Conservation (phyloP, 2,888 invertebrate species). For the Ophion obscuratus region DNA sequence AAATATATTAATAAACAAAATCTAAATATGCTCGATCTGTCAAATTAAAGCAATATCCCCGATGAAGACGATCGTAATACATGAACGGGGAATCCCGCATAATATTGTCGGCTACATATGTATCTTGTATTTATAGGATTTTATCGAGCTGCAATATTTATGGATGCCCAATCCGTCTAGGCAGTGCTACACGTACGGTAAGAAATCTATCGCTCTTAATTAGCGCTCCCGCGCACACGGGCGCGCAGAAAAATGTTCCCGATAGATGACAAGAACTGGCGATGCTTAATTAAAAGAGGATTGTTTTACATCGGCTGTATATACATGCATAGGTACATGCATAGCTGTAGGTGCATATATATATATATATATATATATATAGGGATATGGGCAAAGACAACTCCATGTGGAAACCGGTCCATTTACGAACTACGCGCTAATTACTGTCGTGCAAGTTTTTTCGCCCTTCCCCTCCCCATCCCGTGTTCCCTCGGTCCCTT, state of each 20-base stretch:
- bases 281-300: slow-evolving; percentile 66
- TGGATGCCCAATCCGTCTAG: slow-evolving; percentile 32
- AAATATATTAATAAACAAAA: too few species aligned
- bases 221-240: slow-evolving; percentile 54
- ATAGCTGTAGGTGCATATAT: neutral
- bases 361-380: slow-evolving; percentile 5
- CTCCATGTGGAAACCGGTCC: slow-evolving; percentile 67
- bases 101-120: neutral
- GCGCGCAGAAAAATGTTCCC: slow-evolving; percentile 62
- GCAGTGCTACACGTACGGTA: slow-evolving; percentile 11
- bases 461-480: slow-evolving; percentile 18
- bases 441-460: slow-evolving; percentile 68
- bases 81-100: neutral
- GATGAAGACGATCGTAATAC: too few species aligned
- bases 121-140: neutral
- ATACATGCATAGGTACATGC: neutral
- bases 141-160: neutral
- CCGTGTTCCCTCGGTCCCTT: slow-evolving; percentile 32
- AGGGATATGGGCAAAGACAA: neutral
- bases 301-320: slow-evolving; percentile 53
- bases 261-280: slow-evolving; percentile 54
- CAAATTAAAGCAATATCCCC: too few species aligned
- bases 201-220: slow-evolving; percentile 61
- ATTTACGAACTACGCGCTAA: slow-evolving; percentile 70
- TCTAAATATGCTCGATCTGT: too few species aligned